Evolutionary conservation across 2,888 invertebrate genomes (phyloP).

Genomic region (Drosophila macrospina): DNA sequence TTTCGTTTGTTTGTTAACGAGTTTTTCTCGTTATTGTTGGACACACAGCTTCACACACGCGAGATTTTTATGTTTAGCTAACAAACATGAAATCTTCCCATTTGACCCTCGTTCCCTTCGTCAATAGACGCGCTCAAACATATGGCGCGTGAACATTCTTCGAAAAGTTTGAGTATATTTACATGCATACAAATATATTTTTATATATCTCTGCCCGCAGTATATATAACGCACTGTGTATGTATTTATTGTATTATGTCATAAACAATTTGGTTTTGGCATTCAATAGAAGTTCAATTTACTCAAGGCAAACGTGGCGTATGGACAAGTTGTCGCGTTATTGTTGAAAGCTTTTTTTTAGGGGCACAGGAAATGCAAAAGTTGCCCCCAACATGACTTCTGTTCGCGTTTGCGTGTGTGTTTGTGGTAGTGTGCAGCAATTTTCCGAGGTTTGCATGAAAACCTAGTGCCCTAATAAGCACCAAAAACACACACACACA

Average conservation of each 20-base stretch:
- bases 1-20: constrained; percentile 69
- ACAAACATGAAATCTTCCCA: constrained; percentile 12
- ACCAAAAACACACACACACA: constrained; percentile 33
- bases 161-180: constrained; percentile 20
- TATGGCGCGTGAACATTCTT: constrained; percentile 52
- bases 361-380: constrained; percentile 69
- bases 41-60: constrained; percentile 10
- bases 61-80: constrained; percentile 42
- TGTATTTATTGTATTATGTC: constrained; percentile 65
- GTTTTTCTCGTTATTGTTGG: constrained; percentile 71
- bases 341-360: constrained; percentile 45
- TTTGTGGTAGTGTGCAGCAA: constrained; percentile 57
- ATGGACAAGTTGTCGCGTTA: constrained; percentile 39
- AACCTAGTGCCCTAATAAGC: constrained; percentile 83
- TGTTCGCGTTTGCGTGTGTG: constrained; percentile 18
- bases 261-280: constrained; percentile 65
- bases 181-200: constrained; percentile 8
- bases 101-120: neutral
- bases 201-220: neutral
- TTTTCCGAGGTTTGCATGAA: constrained; percentile 74
- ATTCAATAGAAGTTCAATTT: constrained; percentile 59
- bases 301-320: constrained; percentile 60
- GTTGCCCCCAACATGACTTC: constrained; percentile 62
- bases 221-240: constrained; percentile 2
- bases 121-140: constrained; percentile 47